These are phyloP conservation scores for Tholera decimalis DNA, from an alignment of 2,888 invertebrate genomes.

Conservation along the genomic window DNA sequence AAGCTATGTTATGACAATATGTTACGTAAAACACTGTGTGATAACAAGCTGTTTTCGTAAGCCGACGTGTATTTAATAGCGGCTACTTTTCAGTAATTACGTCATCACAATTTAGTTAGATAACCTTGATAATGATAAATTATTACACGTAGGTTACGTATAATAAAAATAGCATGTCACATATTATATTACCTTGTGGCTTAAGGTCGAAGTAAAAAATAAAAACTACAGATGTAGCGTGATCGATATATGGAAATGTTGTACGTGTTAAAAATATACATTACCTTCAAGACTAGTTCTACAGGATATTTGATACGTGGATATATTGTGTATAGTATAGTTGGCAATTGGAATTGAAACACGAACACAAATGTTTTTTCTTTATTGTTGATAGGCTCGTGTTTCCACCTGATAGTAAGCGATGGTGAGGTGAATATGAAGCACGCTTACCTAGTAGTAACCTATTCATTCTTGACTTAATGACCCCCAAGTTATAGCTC, in stretches of 20 bases:
- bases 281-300: conserved; percentile 48
- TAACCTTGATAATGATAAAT: conserved; percentile 41
- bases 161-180: conserved; percentile 24
- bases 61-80: conserved; percentile 6
- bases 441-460: no score
- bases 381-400: no score
- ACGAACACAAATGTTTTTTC: conserved; percentile 25
- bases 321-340: conserved; percentile 1
- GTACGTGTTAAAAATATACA: conserved; percentile 48
- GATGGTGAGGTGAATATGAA: no score
- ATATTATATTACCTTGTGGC: conserved; percentile 15
- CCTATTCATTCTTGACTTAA: no score
- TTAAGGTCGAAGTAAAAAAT: conserved; percentile 55
- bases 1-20: conserved; percentile 44
- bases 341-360: conserved; percentile 22
- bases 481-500: no score
- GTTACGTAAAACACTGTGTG: conserved; percentile 39
- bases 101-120: conserved; percentile 26
- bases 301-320: conserved; percentile 20
- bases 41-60: conserved; percentile 26
- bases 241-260: conserved; percentile 31
- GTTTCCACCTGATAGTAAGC: no score
- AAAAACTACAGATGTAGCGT: conserved; percentile 31
- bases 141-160: conserved; percentile 2
- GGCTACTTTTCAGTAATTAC: conserved; percentile 14